Evolutionary conservation across 2,888 invertebrate species (phyloP).

Genomic region (Cerceris rybyensis): DNA sequence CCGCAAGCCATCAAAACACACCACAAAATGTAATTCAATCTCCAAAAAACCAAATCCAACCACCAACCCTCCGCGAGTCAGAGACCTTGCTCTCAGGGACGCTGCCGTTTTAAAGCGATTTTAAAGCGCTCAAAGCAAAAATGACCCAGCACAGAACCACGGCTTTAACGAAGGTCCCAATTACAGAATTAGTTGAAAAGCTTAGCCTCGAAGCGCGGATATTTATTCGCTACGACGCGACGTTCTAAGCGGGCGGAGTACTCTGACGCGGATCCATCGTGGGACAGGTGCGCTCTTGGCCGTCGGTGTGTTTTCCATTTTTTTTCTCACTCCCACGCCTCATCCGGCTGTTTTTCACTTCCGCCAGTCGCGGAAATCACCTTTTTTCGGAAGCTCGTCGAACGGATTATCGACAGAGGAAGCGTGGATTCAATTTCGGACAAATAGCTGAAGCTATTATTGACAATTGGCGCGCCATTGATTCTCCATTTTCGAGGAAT

Average conservation of each 20-base stretch:
- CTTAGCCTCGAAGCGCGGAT: slow-evolving; percentile 17
- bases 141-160: neutral
- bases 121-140: neutral
- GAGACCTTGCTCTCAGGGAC: too few species aligned
- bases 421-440: too few species aligned
- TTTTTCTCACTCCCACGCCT: slow-evolving; percentile 17
- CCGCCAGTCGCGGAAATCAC: slow-evolving; percentile 2
- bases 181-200: slow-evolving; percentile 35
- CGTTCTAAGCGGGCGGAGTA: slow-evolving; percentile 21
- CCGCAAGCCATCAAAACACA: too few species aligned
- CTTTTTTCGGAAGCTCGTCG: slow-evolving; percentile 20
- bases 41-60: too few species aligned
- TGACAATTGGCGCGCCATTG: too few species aligned
- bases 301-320: slow-evolving; percentile 3
- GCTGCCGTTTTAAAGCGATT: neutral
- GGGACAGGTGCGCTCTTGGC: slow-evolving; percentile 45
- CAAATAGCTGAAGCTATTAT: too few species aligned
- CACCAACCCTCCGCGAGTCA: too few species aligned
- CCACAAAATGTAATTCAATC: too few species aligned
- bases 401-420: too few species aligned
- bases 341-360: slow-evolving; percentile 18
- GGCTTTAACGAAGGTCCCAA: slow-evolving; percentile 23
- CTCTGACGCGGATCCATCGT: slow-evolving; percentile 46
- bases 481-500: too few species aligned
- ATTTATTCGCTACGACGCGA: slow-evolving; percentile 38